These are phyloP conservation scores for Ochotona curzoniae DNA, from an alignment of 2,113 vertebrate genomes.

Conservation along the genomic window DNA sequence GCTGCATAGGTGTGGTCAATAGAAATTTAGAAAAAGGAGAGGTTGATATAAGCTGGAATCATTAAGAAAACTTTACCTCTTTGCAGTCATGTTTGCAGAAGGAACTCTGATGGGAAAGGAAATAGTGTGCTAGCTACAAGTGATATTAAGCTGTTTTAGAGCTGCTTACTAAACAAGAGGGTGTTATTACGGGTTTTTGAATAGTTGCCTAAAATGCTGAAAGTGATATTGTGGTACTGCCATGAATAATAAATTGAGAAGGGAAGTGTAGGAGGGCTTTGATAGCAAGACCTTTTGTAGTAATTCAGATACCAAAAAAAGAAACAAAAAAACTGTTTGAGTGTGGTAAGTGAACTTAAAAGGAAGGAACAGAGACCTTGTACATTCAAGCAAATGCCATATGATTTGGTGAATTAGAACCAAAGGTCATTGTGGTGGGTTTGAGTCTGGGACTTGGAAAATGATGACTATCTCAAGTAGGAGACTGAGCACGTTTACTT, in stretches of 20 bases:
- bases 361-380: not conserved
- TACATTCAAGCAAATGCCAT: conserved; percentile 29
- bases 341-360: not conserved
- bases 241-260: not conserved
- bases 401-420: not conserved
- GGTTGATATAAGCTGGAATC: not conserved
- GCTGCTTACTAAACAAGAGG: conserved; percentile 37
- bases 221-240: conserved; percentile 37
- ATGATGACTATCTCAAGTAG: conserved; percentile 1
- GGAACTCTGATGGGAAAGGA: not conserved
- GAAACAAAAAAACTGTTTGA: not conserved
- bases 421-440: conserved; percentile 21
- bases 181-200: conserved; percentile 25
- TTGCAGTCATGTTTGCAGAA: not conserved
- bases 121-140: not conserved
- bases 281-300: not conserved
- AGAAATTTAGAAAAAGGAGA: conserved; percentile 34
- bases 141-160: not conserved
- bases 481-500: not conserved
- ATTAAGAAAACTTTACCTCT: conserved; percentile 39
- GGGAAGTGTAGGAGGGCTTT: not conserved
- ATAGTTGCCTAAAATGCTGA: not conserved
- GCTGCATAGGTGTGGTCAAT: not conserved
- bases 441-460: conserved; percentile 3
- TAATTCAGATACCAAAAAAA: conserved; percentile 37